These are phyloP conservation scores for Leptonema lineaticorne DNA, from an alignment of 1,140 invertebrate species.

Conservation along the genomic window DNA sequence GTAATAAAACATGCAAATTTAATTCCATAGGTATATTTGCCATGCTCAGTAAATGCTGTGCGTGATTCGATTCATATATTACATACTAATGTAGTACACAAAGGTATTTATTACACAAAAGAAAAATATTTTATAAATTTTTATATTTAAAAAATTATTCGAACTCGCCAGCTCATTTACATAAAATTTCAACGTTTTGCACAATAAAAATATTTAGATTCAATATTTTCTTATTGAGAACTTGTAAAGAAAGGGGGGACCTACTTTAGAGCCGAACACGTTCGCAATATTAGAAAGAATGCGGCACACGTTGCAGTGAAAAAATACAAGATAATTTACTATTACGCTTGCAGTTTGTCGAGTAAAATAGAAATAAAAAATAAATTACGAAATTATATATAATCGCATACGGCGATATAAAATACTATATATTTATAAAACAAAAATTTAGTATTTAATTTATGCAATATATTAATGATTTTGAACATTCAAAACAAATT, in stretches of 20 bases:
- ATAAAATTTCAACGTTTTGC: too few relatives aligned
- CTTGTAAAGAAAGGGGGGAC: conserved; percentile 1
- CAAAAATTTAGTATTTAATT: not conserved
- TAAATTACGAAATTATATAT: not conserved
- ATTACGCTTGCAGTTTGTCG: not conserved
- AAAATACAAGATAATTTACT: not conserved
- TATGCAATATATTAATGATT: not conserved
- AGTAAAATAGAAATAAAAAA: not conserved
- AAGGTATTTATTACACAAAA: not conserved
- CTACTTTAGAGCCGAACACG: not conserved
- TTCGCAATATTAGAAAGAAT: not conserved
- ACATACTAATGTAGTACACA: too few relatives aligned
- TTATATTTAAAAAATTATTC: too few relatives aligned
- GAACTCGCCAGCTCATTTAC: too few relatives aligned
- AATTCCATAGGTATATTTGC: not conserved
- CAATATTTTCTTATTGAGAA: not conserved
- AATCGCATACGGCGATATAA: not conserved
- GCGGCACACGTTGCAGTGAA: not conserved
- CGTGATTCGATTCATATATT: conserved; percentile 11
- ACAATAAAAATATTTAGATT: not conserved
- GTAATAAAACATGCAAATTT: conserved; percentile 4
- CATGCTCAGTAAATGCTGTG: not conserved
- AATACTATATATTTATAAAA: not conserved
- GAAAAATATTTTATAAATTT: too few relatives aligned
- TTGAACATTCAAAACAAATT: not conserved